These are phyloP conservation scores for Oryzaephilus surinamensis DNA, from an alignment of 1,140 invertebrate genomes.

Conservation along the genomic window DNA sequence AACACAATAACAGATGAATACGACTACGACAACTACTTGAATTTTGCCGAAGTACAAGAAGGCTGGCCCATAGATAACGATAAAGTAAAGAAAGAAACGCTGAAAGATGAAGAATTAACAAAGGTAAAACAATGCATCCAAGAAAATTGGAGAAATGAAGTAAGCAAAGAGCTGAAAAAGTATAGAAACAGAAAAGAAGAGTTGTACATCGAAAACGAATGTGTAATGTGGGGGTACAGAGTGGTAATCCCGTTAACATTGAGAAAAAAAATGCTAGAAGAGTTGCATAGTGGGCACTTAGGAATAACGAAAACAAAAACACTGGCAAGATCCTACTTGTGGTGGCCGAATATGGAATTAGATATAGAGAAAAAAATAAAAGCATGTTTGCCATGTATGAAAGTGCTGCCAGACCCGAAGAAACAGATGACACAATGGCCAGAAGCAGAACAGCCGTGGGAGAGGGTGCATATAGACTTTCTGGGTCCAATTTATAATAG, in stretches of 20 bases:
- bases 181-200: conserved; percentile 3
- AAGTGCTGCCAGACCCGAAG: conserved; percentile 17
- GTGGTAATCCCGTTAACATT: conserved; percentile 26
- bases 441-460: conserved; percentile 33
- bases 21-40: neutral
- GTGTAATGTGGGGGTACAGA: conserved; percentile 1
- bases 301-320: conserved; percentile 41
- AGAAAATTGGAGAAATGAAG: neutral
- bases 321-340: conserved; percentile 28
- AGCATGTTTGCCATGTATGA: neutral
- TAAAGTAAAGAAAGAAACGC: neutral
- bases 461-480: conserved; percentile 41
- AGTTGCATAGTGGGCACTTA: conserved; percentile 37
- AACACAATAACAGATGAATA: neutral
- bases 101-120: conserved; percentile 1
- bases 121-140: neutral
- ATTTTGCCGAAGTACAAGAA: too few species aligned
- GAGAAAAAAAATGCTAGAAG: conserved; percentile 21
- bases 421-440: conserved; percentile 25
- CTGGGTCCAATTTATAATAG: conserved; percentile 34
- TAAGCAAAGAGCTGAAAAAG: neutral
- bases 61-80: too few species aligned
- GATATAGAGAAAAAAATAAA: conserved; percentile 31
- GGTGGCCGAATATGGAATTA: conserved; percentile 33
- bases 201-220: neutral